Percentiles rank a stretch among this genome's conserved stretches.
These are phyloP conservation scores for Microplitis deprimator DNA, from an alignment of 2,888 invertebrate genomes.

Conservation along the genomic window DNA sequence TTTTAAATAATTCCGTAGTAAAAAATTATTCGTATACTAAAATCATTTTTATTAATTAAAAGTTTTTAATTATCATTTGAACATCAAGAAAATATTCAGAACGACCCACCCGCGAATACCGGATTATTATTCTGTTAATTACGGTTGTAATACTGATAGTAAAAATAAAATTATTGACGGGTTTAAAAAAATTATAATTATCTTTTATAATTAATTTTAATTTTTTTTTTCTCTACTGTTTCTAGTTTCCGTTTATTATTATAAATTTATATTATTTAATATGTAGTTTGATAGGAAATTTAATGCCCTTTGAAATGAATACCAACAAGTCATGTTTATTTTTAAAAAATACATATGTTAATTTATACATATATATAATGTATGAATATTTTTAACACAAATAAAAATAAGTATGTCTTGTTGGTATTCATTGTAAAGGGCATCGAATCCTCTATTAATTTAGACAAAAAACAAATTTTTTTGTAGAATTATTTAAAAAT, in stretches of 20 bases:
- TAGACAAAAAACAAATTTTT: too few relatives aligned
- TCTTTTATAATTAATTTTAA: neutral
- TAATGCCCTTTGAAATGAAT: too few relatives aligned
- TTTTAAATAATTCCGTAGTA: conserved; percentile 50
- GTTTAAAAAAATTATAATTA: neutral
- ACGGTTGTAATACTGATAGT: neutral
- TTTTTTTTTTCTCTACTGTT: neutral
- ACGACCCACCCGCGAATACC: neutral
- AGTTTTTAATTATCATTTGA: neutral
- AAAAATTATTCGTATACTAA: conserved; percentile 9
- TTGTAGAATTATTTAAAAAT: too few relatives aligned
- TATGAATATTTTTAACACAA: too few relatives aligned
- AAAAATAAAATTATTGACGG: neutral
- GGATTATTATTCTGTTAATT: neutral
- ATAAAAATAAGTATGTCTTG: too few relatives aligned
- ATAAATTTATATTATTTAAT: neutral
- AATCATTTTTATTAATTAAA: too few relatives aligned
- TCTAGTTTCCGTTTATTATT: neutral
- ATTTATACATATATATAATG: too few relatives aligned
- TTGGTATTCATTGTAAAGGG: too few relatives aligned
- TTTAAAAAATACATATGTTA: too few relatives aligned
- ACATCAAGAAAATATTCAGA: too few relatives aligned
- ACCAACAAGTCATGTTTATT: too few relatives aligned
- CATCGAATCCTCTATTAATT: too few relatives aligned
- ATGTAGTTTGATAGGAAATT: conserved; percentile 4